Percentiles rank a stretch among this genome's conserved stretches.
These are phyloP conservation scores for Excalfactoria chinensis DNA, from an alignment of 2,113 vertebrate genomes.

Conservation along the genomic window DNA sequence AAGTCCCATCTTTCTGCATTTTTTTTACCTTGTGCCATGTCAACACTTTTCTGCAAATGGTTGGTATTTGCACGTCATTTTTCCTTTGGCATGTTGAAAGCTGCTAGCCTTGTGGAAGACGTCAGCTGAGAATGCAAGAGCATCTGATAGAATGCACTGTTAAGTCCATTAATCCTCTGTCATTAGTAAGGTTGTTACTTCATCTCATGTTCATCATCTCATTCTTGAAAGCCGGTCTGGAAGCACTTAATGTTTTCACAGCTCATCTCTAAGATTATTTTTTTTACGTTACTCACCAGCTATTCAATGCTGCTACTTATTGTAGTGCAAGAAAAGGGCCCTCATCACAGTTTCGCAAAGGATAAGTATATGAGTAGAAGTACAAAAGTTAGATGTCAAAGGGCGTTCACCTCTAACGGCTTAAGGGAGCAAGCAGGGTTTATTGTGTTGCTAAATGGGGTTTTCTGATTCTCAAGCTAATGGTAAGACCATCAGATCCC, in stretches of 20 bases:
- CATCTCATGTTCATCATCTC: neutral
- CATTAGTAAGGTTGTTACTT: neutral
- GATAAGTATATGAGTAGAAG: neutral
- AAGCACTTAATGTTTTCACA: neutral
- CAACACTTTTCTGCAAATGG: neutral
- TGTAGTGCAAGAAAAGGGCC: neutral
- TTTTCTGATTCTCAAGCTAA: neutral
- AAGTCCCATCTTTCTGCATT: neutral
- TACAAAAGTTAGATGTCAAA: neutral
- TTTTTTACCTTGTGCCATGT: neutral
- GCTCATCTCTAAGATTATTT: neutral
- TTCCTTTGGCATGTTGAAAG: neutral
- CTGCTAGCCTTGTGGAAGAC: neutral
- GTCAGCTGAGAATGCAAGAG: neutral
- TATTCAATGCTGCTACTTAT: neutral
- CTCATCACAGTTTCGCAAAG: neutral
- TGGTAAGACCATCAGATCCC: neutral
- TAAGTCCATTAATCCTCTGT: neutral
- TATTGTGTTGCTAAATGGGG: neutral
- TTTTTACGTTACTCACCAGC: neutral
- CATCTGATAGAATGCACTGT: neutral
- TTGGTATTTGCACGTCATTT: neutral
- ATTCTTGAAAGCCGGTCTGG: neutral
- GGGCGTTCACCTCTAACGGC: neutral
- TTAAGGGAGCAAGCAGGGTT: neutral